Evolutionary conservation across 2,113 vertebrate genomes (phyloP).

Genomic region (Carassius carassius): DNA sequence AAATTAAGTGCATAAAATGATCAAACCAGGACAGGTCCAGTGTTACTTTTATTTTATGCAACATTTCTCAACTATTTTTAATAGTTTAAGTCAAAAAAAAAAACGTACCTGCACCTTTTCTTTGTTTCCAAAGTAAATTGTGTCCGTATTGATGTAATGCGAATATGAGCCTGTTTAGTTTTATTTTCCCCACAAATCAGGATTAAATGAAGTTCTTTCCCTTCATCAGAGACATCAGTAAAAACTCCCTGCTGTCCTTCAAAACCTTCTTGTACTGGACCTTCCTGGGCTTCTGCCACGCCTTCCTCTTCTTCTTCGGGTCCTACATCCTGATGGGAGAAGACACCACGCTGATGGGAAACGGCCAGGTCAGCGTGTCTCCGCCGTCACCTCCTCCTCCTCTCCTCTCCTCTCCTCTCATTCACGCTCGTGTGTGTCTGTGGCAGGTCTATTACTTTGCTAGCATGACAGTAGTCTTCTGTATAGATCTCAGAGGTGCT

Average conservation of each 20-base stretch:
- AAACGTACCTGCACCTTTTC: not conserved
- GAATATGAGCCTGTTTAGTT: not conserved
- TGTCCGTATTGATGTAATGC: not conserved
- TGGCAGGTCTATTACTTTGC: not conserved
- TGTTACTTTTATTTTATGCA: too few relatives aligned
- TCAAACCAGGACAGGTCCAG: too few relatives aligned
- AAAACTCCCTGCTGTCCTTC: slow-evolving; percentile 89
- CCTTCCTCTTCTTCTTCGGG: slow-evolving; percentile 96
- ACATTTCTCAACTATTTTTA: too few relatives aligned
- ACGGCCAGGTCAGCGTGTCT: slow-evolving; percentile 86
- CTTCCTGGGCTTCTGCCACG: slow-evolving; percentile 91
- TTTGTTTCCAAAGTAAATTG: not conserved
- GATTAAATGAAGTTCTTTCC: slow-evolving; percentile 20
- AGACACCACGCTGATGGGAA: slow-evolving; percentile 91
- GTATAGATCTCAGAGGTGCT: not conserved
- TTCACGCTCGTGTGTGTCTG: not conserved
- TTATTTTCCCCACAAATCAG: too few relatives aligned
- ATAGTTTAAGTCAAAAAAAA: too few relatives aligned
- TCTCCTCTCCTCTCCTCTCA: too few relatives aligned
- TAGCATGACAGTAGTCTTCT: not conserved
- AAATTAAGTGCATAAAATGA: not conserved
- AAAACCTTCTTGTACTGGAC: slow-evolving; percentile 98
- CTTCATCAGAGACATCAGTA: slow-evolving; percentile 92
- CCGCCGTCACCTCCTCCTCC: too few relatives aligned
- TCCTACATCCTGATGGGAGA: slow-evolving; percentile 93